Conservation (phyloP, 2,797 vertebrate species). For the Pipistrellus kuhlii region DNA sequence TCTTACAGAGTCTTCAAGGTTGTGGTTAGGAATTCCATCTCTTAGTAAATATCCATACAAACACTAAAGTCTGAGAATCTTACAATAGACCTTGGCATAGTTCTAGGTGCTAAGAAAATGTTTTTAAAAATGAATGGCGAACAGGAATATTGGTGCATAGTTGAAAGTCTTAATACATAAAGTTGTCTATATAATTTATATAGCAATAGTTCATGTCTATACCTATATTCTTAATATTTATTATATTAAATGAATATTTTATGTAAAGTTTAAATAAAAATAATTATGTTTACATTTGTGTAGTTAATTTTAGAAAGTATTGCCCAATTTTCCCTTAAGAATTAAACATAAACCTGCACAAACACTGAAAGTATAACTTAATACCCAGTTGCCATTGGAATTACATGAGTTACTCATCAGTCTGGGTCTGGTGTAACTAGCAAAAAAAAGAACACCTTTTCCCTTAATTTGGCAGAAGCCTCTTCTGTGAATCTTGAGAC, state of each 20-base stretch:
- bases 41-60: constrained; percentile 14
- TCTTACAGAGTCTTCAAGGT: constrained; percentile 15
- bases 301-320: background rate
- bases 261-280: background rate
- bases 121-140: constrained; percentile 29
- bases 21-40: constrained; percentile 41
- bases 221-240: background rate
- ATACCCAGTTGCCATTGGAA: background rate
- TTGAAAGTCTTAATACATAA: background rate
- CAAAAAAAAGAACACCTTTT: background rate
- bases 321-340: background rate
- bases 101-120: background rate
- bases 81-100: background rate
- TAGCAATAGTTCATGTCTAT: background rate
- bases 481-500: constrained; percentile 31
- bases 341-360: background rate
- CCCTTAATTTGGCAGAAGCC: background rate
- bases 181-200: background rate
- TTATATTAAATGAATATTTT: constrained; percentile 1
- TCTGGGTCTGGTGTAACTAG: background rate
- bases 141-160: background rate
- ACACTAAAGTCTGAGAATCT: constrained; percentile 11
- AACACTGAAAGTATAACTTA: background rate
- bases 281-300: constrained; percentile 17
- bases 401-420: background rate